Evolutionary conservation across 2,888 invertebrate genomes (phyloP).

Genomic region (Chrysolina oricalcia): DNA sequence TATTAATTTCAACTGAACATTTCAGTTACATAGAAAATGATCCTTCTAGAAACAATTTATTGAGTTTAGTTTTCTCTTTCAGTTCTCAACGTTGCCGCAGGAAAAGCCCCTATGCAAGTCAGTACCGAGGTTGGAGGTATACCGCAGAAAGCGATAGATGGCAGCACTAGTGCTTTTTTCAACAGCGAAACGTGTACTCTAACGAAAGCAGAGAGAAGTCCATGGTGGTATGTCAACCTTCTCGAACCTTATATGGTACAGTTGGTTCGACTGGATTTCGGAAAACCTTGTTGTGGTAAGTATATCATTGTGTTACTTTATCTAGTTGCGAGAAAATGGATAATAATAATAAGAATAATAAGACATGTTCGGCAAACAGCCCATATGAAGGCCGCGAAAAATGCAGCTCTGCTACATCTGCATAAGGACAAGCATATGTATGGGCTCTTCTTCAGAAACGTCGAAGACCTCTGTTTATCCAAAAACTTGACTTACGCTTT

Average conservation of each 20-base stretch:
- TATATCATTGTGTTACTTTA: slow-evolving; percentile 51
- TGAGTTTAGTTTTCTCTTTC: slow-evolving; percentile 64
- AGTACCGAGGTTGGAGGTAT: slow-evolving; percentile 88
- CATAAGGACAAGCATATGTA: too few species aligned
- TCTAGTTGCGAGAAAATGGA: neutral
- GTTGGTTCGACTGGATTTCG: slow-evolving; percentile 91
- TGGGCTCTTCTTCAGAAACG: too few species aligned
- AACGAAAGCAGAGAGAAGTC: slow-evolving; percentile 86
- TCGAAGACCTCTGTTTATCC: too few species aligned
- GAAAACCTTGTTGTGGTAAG: slow-evolving; percentile 93
- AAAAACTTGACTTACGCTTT: too few species aligned
- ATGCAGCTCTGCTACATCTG: too few species aligned
- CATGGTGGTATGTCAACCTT: slow-evolving; percentile 97
- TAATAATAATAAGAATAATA: too few species aligned
- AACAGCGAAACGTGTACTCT: slow-evolving; percentile 90
- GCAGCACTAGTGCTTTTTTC: slow-evolving; percentile 89
- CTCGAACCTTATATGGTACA: slow-evolving; percentile 97
- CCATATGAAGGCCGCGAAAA: too few species aligned
- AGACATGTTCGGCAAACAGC: too few species aligned
- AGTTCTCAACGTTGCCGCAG: slow-evolving; percentile 95
- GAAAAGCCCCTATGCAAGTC: slow-evolving; percentile 95
- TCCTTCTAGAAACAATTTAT: neutral
- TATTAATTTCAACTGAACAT: neutral
- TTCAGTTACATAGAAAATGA: neutral
- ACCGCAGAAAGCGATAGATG: slow-evolving; percentile 93